These are phyloP conservation scores for Achatina immaculata DNA, from an alignment of 1,140 invertebrate genomes.

Conservation along the genomic window DNA sequence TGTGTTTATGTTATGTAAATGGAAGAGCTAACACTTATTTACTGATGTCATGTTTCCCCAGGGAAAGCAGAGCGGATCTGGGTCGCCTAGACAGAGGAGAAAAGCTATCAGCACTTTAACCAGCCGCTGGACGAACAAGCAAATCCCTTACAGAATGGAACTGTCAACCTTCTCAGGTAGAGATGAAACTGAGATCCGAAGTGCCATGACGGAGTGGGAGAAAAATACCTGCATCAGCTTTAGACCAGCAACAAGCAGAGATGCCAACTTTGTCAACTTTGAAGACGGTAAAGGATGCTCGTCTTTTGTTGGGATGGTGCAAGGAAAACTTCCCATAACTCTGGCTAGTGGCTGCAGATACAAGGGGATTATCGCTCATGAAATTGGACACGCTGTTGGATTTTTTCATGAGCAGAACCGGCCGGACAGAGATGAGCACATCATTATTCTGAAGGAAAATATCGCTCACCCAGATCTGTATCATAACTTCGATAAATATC, in stretches of 20 bases:
- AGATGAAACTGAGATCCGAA: not conserved
- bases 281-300: constrained; percentile 21
- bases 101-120: not conserved
- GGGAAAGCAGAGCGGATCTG: too few species aligned
- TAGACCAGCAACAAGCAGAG: not conserved
- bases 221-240: constrained; percentile 13
- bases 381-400: constrained; percentile 73
- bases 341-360: constrained; percentile 36
- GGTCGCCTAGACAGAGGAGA: not conserved
- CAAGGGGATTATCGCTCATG: constrained; percentile 57
- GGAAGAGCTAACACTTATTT: too few species aligned
- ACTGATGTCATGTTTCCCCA: too few species aligned
- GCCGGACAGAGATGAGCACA: constrained; percentile 68
- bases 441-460: constrained; percentile 63
- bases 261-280: not conserved
- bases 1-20: too few species aligned
- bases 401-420: constrained; percentile 74
- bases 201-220: constrained; percentile 7
- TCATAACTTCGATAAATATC: constrained; percentile 97
- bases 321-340: not conserved
- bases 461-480: constrained; percentile 67
- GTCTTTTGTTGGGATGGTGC: constrained; percentile 34
- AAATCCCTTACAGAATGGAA: constrained; percentile 1
- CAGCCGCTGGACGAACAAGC: not conserved
- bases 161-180: not conserved